Percentiles rank a stretch among this genome's conserved stretches.
phyloP scores from a whole-genome alignment of 2,888 invertebrate species.

The Chrysolina oricalcia region DNA sequence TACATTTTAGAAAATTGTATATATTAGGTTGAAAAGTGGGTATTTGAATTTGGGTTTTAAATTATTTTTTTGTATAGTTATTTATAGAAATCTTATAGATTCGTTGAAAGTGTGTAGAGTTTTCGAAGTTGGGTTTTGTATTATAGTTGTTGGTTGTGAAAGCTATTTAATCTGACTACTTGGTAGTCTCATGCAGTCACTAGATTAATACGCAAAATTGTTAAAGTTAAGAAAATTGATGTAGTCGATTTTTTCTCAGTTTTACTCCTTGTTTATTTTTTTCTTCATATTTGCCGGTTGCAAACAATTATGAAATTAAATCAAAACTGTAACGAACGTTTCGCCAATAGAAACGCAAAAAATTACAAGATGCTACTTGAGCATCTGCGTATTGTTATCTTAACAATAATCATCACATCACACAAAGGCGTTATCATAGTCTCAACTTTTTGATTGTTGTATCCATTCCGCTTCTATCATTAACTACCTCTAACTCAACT shows the following conservation, averaged over 20 bases:
- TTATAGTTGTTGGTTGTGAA: conserved; percentile 1
- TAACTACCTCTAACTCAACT: background rate
- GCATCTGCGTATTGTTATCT: no score
- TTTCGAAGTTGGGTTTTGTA: background rate
- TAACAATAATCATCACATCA: no score
- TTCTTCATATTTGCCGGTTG: no score
- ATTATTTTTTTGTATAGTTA: conserved; percentile 16
- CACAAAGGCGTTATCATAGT: background rate
- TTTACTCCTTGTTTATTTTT: no score
- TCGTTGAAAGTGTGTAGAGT: conserved; percentile 6
- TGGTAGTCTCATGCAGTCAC: background rate
- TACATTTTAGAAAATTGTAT: conserved; percentile 25
- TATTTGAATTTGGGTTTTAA: conserved; percentile 15
- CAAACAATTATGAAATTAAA: no score
- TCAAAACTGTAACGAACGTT: no score
- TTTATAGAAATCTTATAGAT: conserved; percentile 2
- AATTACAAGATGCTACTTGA: no score
- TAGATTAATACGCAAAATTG: background rate
- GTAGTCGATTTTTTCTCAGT: background rate
- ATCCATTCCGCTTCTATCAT: background rate
- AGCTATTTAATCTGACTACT: background rate
- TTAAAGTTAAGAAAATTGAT: background rate
- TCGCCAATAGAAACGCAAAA: no score
- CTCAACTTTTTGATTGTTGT: background rate
- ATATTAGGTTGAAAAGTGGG: conserved; percentile 8